Base-by-base conservation (phyloP, 2,113 vertebrate species). In the Triplophysa tibetana region DNA sequence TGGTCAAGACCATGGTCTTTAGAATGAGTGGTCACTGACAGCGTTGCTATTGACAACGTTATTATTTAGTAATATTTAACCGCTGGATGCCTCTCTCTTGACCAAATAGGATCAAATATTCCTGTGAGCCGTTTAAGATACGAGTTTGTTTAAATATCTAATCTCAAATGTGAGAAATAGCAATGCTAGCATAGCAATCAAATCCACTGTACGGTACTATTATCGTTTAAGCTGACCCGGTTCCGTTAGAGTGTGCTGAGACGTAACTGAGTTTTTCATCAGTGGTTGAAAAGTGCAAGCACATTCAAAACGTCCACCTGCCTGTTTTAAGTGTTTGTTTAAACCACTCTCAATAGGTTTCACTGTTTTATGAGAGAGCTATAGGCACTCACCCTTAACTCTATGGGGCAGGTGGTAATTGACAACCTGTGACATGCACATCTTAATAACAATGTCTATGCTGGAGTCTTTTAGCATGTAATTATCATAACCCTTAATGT, bases 371-470 rank as follows among this genome's bases (percentile, higher is more conserved):
- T 41, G n/a, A n/a, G 48, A 65, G 64, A 43, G 65, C 33, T 43
- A 48, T 41, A 43, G 50, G 24, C 41, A 52, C 78, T 56, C 24
- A 62, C 8, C 38, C 33, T 73, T 68, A 67, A 26, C 38, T 60
- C 10, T 70, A 12, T 29, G 26, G 13, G 21, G 56, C 60, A 23
- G 50, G 66, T 82, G 68, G 29, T 33, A 2, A 69, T 61, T 13
- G 14, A 38, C 45, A 43, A 26, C 43, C 67, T 3, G 11, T 72
- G 78, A 24, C 68, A 24, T 19, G 17, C 17, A 43, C 56, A 58
- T 81, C 82, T 81, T 69, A 69, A 81, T 60, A 77, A 73, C 61
- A 64, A 17, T 29, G 61, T 54, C 69, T 58, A 84, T 74, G 48
- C 29, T 68, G 72, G 60, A 38, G 61, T 69, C 23, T 43, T 63